Evolutionary conservation across 2,888 invertebrate species (phyloP), one percentile per base, ranked within the genome.

Genomic region (Microctonus aethiopoides): DNA sequence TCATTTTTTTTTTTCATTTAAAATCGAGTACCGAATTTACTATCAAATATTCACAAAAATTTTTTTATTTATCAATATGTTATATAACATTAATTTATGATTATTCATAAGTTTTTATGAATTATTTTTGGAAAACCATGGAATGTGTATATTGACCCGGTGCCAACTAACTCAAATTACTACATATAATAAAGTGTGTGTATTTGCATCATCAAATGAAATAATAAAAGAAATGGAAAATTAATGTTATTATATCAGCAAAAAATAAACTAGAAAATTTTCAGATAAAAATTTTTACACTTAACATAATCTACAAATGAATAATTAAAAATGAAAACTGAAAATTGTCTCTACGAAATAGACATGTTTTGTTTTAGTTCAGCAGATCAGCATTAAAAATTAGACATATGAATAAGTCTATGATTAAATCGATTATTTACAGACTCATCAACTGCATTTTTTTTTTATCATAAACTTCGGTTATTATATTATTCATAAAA

Each of bases 141-240:
- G 67, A 67, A 67, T 67, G 60, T 66, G 26, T 39, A 4, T 59
- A 57, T 46, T 46, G 22, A 59, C 13, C 41, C 46, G 13, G 9
- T 66, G 67, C 51, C 34, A 32, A 29, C 29, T 1, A 60, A 22
- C 51, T 1, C 16, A 16, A 11, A 24, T 24, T 1, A 11, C 11
- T 1, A 1, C 24, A 54, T 26, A 54, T 2, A 5, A 7, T 7
- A 5, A 7, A 7, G 29, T 29, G 4, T 29, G 29, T 29, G 29
- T 7, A 11, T 54, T 3, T 24, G 26, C 2, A 52, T 20, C 6
- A 22, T 22, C 2, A 2, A 10, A n/a, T n/a, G n/a, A n/a, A n/a
- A 13, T 4, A 52, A 10, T 22, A 16, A 4, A 22, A 52, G 22
- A 52, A 52, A 20, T 52, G 11, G 3, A n/a, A 10, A 13, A 22